These are phyloP conservation scores for Chionis minor DNA, from an alignment of 2,113 vertebrate genomes.

Conservation along the genomic window DNA sequence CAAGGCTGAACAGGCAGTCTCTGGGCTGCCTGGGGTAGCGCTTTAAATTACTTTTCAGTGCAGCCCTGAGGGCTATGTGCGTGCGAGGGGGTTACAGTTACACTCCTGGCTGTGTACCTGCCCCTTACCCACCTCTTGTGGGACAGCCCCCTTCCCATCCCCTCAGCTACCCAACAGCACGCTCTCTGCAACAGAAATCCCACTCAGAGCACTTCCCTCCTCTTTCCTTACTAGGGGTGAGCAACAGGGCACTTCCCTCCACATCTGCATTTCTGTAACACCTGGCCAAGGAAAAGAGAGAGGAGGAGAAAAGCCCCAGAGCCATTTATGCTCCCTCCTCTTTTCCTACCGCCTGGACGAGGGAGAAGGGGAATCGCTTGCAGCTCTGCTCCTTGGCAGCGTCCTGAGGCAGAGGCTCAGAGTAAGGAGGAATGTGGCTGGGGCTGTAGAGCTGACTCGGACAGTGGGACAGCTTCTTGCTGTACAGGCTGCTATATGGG, in stretches of 20 bases:
- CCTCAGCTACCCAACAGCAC: not conserved
- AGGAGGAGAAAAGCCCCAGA: not conserved
- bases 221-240: not conserved
- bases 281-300: not conserved
- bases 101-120: not conserved
- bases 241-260: not conserved
- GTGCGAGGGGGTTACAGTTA: not conserved
- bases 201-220: not conserved
- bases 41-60: not conserved
- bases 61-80: not conserved
- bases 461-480: not conserved
- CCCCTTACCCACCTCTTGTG: not conserved
- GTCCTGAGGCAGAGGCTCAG: not conserved
- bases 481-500: not conserved
- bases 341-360: not conserved
- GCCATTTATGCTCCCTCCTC: not conserved
- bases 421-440: not conserved
- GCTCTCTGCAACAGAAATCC: not conserved
- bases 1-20: not conserved
- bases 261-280: not conserved
- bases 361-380: fast-evolving
- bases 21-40: not conserved
- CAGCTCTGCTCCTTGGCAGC: not conserved
- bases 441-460: not conserved
- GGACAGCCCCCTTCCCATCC: not conserved